These are phyloP conservation scores for Willisornis vidua DNA, from an alignment of 2,113 vertebrate species.

Conservation along the genomic window DNA sequence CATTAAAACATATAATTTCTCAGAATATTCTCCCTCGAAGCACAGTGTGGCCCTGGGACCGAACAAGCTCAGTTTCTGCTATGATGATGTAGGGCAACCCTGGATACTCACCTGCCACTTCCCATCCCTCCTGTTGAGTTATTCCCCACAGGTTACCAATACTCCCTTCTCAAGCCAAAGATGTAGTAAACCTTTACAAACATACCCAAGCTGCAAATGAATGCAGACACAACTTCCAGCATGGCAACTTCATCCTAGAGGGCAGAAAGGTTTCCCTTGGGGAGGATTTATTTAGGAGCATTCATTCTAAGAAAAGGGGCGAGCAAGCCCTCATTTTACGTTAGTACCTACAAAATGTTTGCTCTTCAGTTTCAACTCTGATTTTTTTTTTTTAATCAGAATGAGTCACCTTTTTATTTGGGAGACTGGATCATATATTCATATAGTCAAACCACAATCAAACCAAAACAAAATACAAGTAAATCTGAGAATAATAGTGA, in stretches of 20 bases:
- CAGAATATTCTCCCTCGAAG: background rate
- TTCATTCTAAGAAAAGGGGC: background rate
- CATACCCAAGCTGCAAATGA: background rate
- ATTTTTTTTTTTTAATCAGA: background rate
- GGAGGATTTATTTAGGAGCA: background rate
- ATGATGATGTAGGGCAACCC: background rate
- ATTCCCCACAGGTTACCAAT: background rate
- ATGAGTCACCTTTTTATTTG: conserved; percentile 10
- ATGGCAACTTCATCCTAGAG: background rate
- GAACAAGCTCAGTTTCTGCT: background rate
- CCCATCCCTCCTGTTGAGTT: accelerated
- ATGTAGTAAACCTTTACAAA: background rate
- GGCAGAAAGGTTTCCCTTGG: background rate
- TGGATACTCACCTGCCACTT: accelerated
- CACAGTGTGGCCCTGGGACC: background rate
- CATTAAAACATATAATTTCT: background rate
- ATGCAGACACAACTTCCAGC: background rate
- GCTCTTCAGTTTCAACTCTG: background rate
- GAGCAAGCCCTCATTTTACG: background rate
- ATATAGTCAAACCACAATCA: conserved; percentile 18
- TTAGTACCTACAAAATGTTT: background rate
- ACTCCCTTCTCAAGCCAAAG: background rate
- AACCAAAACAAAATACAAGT: background rate
- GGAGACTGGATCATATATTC: background rate
- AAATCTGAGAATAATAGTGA: conserved; percentile 14